Conservation (phyloP, 2,113 vertebrate genomes). For the Raja brachyura region DNA sequence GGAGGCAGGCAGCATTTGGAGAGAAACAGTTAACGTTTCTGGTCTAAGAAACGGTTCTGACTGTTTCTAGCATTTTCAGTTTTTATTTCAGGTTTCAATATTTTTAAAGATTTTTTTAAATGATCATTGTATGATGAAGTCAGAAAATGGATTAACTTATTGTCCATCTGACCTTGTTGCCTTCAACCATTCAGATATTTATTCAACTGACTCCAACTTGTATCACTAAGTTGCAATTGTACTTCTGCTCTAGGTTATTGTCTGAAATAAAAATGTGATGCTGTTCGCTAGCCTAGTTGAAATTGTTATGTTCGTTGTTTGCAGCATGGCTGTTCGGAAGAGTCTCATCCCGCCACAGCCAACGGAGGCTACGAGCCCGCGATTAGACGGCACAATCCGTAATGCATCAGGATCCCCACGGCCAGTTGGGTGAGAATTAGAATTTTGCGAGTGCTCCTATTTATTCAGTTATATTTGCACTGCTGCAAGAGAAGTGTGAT, state of each 20-base stretch:
- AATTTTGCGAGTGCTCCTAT: background rate
- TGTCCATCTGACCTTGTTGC: too few species aligned
- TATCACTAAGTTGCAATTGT: background rate
- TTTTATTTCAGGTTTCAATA: background rate
- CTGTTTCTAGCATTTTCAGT: too few species aligned
- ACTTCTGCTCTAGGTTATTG: background rate
- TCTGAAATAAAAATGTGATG: background rate
- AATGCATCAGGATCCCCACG: slow-evolving; percentile 81
- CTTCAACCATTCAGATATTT: background rate
- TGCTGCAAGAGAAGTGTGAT: too few species aligned
- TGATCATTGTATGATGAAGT: background rate
- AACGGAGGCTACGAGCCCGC: slow-evolving; percentile 64
- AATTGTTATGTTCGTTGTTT: slow-evolving; percentile 43
- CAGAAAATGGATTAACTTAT: background rate
- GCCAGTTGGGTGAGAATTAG: slow-evolving; percentile 73
- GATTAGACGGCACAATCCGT: slow-evolving; percentile 72
- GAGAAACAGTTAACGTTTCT: too few species aligned
- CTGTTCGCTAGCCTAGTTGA: background rate
- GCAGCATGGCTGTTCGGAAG: slow-evolving; percentile 82
- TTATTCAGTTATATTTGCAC: background rate
- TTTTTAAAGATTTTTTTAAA: background rate
- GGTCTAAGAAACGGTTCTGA: too few species aligned
- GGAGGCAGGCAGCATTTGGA: too few species aligned
- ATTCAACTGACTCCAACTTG: background rate
- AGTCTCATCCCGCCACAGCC: slow-evolving; percentile 83